Conservation (phyloP, 2,113 vertebrate species). For the Misgurnus anguillicaudatus region DNA sequence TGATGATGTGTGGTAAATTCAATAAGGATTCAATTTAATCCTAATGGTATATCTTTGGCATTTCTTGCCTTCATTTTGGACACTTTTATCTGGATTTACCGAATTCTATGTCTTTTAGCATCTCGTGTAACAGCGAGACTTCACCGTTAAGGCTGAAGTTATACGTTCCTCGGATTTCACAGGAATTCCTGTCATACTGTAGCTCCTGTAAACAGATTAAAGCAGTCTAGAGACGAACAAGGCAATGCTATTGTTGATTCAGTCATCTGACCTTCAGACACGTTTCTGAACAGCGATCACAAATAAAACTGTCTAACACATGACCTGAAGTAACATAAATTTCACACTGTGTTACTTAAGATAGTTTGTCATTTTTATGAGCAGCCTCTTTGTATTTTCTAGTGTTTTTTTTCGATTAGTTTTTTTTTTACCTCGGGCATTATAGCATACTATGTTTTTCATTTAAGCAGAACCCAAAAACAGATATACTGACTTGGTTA, state of each 20-base stretch:
- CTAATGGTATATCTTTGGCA: conserved; percentile 17
- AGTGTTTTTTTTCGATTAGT: background rate
- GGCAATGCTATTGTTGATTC: background rate
- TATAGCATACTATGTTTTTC: background rate
- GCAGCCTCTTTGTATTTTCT: background rate
- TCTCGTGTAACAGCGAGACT: conserved; percentile 3
- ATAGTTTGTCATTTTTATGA: background rate
- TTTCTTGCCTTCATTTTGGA: background rate
- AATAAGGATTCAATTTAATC: background rate
- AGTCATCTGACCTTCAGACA: background rate
- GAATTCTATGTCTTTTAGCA: conserved; percentile 28
- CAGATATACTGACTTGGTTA: too few relatives aligned
- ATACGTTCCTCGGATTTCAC: background rate
- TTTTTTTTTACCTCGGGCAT: background rate
- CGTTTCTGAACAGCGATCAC: background rate
- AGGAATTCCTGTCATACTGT: background rate
- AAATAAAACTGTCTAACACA: conserved; percentile 15
- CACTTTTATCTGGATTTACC: background rate
- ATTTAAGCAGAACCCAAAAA: too few relatives aligned
- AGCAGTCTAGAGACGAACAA: background rate
- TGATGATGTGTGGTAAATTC: conserved; percentile 24
- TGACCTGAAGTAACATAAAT: background rate
- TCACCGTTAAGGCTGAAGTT: conserved; percentile 10
- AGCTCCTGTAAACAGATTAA: background rate
- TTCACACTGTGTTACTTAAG: background rate